phyloP scores from a whole-genome alignment of 2,113 vertebrate species.

The Istiophorus platypterus region DNA sequence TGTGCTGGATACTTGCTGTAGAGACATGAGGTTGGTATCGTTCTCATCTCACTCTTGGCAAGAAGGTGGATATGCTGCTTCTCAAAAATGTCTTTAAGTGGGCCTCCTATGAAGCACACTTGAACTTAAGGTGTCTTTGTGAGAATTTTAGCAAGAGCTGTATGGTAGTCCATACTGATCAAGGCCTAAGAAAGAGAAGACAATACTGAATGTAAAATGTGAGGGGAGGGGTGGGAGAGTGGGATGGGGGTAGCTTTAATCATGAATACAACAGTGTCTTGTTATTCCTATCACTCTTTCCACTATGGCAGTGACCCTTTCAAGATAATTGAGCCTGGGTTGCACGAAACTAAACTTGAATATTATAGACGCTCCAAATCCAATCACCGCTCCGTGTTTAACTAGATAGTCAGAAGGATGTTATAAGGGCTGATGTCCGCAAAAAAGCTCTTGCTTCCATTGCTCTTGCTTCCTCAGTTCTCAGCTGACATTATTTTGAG shows the following conservation, averaged over 20 bases:
- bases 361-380: slow-evolving; percentile 24
- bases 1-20: not conserved
- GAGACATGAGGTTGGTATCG: not conserved
- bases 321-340: slow-evolving; percentile 39
- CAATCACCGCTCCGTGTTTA: not conserved
- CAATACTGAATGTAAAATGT: slow-evolving; percentile 32
- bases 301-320: slow-evolving; percentile 41
- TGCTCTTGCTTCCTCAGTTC: slow-evolving; percentile 13
- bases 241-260: slow-evolving; percentile 24
- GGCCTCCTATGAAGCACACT: not conserved
- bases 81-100: not conserved
- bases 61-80: not conserved
- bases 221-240: slow-evolving; percentile 23
- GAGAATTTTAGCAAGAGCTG: slow-evolving; percentile 23
- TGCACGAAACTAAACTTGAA: slow-evolving; percentile 37
- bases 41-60: not conserved
- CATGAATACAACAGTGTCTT: slow-evolving; percentile 64
- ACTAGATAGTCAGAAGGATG: not conserved
- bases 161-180: slow-evolving; percentile 67
- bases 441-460: slow-evolving; percentile 17
- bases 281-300: slow-evolving; percentile 62
- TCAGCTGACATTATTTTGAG: slow-evolving; percentile 2
- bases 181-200: slow-evolving; percentile 31
- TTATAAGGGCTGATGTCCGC: not conserved
- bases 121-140: slow-evolving; percentile 37